These are phyloP conservation scores for Sepioteuthis lessoniana DNA, from an alignment of 2,888 invertebrate species.

Conservation along the genomic window DNA sequence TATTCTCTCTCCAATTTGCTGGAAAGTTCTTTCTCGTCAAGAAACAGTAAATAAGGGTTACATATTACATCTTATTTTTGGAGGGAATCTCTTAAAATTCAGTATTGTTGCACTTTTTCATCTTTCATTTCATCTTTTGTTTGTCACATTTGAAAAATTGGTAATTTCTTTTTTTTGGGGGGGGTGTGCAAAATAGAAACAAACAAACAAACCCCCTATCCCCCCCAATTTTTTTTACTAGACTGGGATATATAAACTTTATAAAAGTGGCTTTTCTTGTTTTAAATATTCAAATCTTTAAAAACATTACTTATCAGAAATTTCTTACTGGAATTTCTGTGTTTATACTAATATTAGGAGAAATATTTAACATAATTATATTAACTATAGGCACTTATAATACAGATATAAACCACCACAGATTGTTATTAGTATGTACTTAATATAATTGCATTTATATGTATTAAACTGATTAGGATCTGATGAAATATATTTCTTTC, in stretches of 20 bases:
- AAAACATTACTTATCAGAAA: too few species aligned
- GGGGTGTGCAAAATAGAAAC: too few species aligned
- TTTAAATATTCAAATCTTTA: not conserved
- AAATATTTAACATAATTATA: not conserved
- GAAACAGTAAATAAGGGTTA: not conserved
- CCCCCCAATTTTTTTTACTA: not conserved
- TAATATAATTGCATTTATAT: not conserved
- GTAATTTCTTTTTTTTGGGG: too few species aligned
- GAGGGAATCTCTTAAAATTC: conserved; percentile 33
- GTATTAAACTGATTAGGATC: too few species aligned
- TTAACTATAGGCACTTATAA: not conserved
- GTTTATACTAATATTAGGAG: too few species aligned
- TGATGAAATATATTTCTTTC: too few species aligned
- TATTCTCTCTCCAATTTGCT: not conserved
- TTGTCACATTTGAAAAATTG: not conserved
- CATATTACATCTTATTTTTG: not conserved
- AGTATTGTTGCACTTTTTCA: not conserved
- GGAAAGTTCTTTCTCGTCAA: not conserved
- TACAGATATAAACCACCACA: not conserved
- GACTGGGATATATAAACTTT: not conserved
- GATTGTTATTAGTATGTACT: not conserved
- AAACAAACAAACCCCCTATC: too few species aligned
- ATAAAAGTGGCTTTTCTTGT: not conserved
- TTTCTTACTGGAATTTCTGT: too few species aligned
- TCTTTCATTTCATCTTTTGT: conserved; percentile 23